Conservation (phyloP, 2,113 vertebrate species). For the Carassius carassius region DNA sequence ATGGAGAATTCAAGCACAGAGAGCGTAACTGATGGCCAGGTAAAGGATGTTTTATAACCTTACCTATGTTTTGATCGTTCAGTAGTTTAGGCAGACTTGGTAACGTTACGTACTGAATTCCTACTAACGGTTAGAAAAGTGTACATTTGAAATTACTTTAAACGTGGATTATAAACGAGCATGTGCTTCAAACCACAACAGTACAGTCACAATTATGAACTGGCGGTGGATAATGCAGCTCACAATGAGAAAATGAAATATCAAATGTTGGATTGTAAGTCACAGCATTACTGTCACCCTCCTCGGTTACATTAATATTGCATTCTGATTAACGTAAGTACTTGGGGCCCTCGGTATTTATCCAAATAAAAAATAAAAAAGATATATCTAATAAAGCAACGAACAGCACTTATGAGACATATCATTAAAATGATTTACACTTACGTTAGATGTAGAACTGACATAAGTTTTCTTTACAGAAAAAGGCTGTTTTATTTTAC, state of each 20-base stretch:
- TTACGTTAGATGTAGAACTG: background rate
- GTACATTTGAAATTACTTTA: background rate
- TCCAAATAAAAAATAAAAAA: background rate
- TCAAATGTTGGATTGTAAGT: background rate
- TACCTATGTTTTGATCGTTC: background rate
- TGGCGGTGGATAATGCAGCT: background rate
- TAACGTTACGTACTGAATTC: background rate
- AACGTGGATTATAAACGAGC: background rate
- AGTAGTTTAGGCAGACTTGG: background rate
- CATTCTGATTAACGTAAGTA: background rate
- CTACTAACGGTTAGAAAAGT: background rate
- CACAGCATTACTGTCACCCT: background rate
- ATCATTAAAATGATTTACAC: background rate
- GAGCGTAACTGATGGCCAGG: background rate
- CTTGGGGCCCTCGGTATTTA: background rate
- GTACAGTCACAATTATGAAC: background rate
- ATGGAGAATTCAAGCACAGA: slow-evolving; percentile 19
- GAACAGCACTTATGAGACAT: background rate
- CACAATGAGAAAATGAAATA: background rate
- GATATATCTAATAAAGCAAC: background rate
- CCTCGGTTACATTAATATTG: background rate
- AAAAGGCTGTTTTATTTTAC: background rate
- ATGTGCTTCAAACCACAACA: background rate
- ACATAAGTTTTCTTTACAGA: background rate
- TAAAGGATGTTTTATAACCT: background rate